These are phyloP conservation scores for Miniopterus natalensis DNA, from an alignment of 2,113 vertebrate genomes.

Conservation along the genomic window DNA sequence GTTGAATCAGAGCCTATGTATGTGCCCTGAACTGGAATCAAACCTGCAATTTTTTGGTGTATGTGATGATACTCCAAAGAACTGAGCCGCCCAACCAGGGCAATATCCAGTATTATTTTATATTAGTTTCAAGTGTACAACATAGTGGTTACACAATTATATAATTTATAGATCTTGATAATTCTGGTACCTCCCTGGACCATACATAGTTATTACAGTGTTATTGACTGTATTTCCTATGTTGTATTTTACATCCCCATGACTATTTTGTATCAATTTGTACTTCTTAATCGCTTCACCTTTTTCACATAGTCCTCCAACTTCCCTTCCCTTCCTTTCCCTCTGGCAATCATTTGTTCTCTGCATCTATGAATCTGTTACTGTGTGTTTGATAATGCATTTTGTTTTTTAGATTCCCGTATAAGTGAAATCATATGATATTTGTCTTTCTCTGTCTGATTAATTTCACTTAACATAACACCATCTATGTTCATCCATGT, in stretches of 20 bases:
- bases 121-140: not conserved
- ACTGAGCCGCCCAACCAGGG: not conserved
- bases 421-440: not conserved
- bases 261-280: not conserved
- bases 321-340: not conserved
- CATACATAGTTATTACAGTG: not conserved
- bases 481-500: not conserved
- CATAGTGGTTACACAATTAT: not conserved
- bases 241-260: not conserved
- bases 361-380: not conserved
- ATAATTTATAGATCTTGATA: not conserved
- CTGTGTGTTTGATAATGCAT: not conserved
- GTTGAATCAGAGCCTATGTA: not conserved
- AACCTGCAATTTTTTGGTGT: not conserved
- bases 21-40: not conserved
- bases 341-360: not conserved
- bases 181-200: not conserved
- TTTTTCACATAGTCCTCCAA: not conserved
- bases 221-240: not conserved
- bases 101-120: not conserved
- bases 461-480: not conserved
- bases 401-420: not conserved
- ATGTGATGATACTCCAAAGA: not conserved
- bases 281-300: not conserved
- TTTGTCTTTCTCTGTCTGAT: not conserved